Evolutionary conservation across 2,797 vertebrate species (phyloP).

Genomic region (Falco naumanni): DNA sequence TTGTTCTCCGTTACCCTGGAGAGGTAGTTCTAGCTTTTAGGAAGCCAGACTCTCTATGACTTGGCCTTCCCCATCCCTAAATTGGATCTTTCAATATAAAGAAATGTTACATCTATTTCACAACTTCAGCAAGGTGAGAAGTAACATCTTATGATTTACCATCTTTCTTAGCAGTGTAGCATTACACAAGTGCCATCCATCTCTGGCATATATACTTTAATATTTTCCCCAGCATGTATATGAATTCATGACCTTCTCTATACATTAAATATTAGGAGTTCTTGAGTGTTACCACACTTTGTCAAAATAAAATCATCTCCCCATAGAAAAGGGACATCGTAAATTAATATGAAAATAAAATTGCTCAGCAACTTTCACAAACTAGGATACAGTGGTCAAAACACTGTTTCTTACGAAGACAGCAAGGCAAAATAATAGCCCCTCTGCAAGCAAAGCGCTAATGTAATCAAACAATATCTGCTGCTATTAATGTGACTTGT

Average conservation of each 20-base stretch:
- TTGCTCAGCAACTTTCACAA: not conserved
- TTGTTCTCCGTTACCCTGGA: not conserved
- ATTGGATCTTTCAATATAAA: constrained; percentile 32
- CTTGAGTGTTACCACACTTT: not conserved
- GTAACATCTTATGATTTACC: constrained; percentile 27
- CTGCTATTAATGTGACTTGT: constrained; percentile 22
- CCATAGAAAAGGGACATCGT: not conserved
- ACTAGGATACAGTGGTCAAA: not conserved
- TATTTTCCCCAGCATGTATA: not conserved
- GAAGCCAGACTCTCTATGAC: not conserved
- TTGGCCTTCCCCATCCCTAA: constrained; percentile 1
- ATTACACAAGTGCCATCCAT: not conserved
- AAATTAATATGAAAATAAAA: constrained; percentile 18
- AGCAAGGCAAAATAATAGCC: not conserved
- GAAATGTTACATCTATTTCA: constrained; percentile 6
- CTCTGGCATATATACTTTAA: not conserved
- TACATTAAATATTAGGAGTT: constrained; percentile 2
- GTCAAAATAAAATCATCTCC: constrained; percentile 44
- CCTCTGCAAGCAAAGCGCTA: not conserved
- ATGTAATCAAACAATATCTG: constrained; percentile 19
- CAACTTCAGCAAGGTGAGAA: constrained; percentile 47
- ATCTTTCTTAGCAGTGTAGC: not conserved
- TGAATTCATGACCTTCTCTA: constrained; percentile 48
- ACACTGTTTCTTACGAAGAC: not conserved
- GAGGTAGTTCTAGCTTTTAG: not conserved